These are phyloP conservation scores for Nixonia krombeini DNA, from an alignment of 1,140 invertebrate species.

Conservation along the genomic window DNA sequence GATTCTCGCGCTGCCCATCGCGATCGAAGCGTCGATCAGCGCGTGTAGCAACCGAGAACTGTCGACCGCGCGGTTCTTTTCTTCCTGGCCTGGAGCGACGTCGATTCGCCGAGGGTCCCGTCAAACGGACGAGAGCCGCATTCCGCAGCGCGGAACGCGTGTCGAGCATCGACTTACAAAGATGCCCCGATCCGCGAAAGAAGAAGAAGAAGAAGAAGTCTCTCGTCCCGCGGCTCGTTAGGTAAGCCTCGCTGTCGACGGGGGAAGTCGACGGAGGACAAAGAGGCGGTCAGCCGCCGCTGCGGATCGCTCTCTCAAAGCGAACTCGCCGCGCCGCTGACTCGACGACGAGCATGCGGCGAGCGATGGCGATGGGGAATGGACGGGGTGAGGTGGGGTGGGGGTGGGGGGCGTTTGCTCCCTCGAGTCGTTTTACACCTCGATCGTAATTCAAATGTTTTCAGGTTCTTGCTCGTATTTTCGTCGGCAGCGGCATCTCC, in stretches of 20 bases:
- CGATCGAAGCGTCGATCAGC: neutral
- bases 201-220: constrained; percentile 41
- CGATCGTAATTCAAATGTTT: constrained; percentile 45
- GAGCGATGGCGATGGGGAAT: too few relatives aligned
- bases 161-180: constrained; percentile 44
- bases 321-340: constrained; percentile 24
- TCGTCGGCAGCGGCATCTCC: neutral
- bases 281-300: constrained; percentile 38
- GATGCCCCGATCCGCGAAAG: constrained; percentile 43
- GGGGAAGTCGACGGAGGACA: constrained; percentile 45
- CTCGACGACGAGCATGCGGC: constrained; percentile 17
- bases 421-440: constrained; percentile 32
- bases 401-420: constrained; percentile 20
- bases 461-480: constrained; percentile 20
- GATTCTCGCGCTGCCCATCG: neutral
- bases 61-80: constrained; percentile 4
- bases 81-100: neutral
- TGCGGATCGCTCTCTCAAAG: constrained; percentile 41
- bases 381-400: too few relatives aligned
- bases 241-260: constrained; percentile 41
- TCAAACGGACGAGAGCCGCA: constrained; percentile 19
- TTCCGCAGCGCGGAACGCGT: constrained; percentile 29
- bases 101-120: constrained; percentile 15
- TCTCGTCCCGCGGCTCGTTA: constrained; percentile 48
- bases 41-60: too few relatives aligned